Evolutionary conservation across 2,797 vertebrate genomes (phyloP), one percentile per base, ranked within the genome.

Genomic region (Phalloptychus januarius): DNA sequence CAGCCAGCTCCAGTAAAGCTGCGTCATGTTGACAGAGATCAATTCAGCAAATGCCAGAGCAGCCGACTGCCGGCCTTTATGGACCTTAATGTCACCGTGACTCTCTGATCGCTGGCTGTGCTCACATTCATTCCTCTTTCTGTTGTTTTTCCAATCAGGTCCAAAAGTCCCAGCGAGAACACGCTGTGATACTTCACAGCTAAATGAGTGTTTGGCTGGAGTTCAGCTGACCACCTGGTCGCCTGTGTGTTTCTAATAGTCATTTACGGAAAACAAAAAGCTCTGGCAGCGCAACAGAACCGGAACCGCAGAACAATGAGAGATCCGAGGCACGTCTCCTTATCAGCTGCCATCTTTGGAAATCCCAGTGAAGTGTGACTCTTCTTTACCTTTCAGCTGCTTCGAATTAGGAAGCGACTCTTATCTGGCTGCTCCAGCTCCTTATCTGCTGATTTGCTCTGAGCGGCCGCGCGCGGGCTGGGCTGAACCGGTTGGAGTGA

Each of bases 251-350:
- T 75, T 84, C 48, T 56, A 76, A 77, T 74, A 80, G 75, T 76
- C 67, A 72, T 82, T 86, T 76, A 83, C 73, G 80, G 72, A 77
- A 84, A 85, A 54, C 54, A 54, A 58, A 91, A 83, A 78, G 52
- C 71, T 36, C 65, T 77, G 85, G 86, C 86, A 81, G 77, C 23
- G 0, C 75, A 81, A 74, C 73, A 79, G 79, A 87, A 89, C 91
- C 89, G 89, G 90, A 91, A 88, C 12, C 72, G 54, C 54, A 80
- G 83, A 91, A 91, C 85, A 91, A 90, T 91, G 83, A 85, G 79
- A 5, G 20, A 84, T 85, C n/a, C 7, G 20, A 80, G 76, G 72
- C 69, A 18, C 70, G 20, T 85, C 72, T 77, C 63, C 83, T 88
- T 89, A 90, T 88, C 85, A 0, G 73, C 77, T 71, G 71, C 7